Conservation (phyloP, 1,140 invertebrate species). For the Psix sp. region DNA sequence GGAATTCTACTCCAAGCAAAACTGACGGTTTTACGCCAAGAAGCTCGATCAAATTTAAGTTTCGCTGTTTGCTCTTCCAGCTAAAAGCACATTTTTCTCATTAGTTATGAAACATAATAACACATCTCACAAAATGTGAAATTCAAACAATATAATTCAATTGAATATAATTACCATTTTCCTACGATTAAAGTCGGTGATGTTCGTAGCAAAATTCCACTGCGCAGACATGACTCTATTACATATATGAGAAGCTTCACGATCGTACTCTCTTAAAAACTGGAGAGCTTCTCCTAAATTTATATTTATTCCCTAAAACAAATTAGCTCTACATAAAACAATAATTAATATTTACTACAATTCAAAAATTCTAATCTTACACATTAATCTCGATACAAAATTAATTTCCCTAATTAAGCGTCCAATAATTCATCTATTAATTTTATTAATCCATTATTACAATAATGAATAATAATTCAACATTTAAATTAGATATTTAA, state of each 20-base stretch:
- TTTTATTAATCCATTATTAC: no score
- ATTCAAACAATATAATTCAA: neutral
- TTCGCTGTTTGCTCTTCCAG: slow-evolving; percentile 82
- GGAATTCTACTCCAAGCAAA: slow-evolving; percentile 83
- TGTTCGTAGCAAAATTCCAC: slow-evolving; percentile 88
- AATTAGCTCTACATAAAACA: no score
- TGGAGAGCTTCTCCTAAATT: slow-evolving; percentile 83
- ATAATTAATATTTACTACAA: no score
- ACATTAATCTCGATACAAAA: no score
- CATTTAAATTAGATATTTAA: no score
- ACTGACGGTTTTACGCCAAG: slow-evolving; percentile 83
- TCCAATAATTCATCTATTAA: no score
- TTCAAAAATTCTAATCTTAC: no score
- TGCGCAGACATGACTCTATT: slow-evolving; percentile 83
- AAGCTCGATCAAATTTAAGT: slow-evolving; percentile 84
- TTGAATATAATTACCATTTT: slow-evolving; percentile 78
- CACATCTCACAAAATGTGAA: neutral
- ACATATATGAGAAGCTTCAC: slow-evolving; percentile 84
- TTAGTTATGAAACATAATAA: neutral
- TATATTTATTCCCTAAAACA: slow-evolving; percentile 82
- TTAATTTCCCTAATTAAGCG: no score
- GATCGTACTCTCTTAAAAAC: slow-evolving; percentile 85
- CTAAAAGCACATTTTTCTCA: slow-evolving; percentile 60
- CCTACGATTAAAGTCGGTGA: slow-evolving; percentile 83
- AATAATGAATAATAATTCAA: no score